A percentile compares a stretch with the other conserved stretches of the same genome.
phyloP scores from a whole-genome alignment of 1,140 invertebrate genomes.

The Oedothorax gibbosus region DNA sequence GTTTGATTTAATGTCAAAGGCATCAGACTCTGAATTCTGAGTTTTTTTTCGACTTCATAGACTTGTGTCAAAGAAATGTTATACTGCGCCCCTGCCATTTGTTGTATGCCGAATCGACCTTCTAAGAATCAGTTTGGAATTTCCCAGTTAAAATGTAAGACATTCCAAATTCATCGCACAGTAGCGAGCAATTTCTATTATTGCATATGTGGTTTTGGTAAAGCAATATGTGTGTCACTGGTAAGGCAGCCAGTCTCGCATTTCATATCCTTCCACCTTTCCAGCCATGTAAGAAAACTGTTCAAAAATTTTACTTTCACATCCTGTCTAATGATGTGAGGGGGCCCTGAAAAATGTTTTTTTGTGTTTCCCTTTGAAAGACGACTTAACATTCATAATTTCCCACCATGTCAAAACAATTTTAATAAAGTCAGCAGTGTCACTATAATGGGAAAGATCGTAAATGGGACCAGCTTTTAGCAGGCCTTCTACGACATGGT shows the following conservation, averaged over 20 bases:
- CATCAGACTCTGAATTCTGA: too few species aligned
- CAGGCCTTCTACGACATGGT: not conserved
- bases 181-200: not conserved
- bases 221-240: not conserved
- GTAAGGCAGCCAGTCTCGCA: not conserved
- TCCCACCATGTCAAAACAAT: not conserved
- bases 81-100: constrained; percentile 32
- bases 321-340: not conserved
- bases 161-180: not conserved
- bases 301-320: not conserved
- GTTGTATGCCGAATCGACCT: constrained; percentile 34
- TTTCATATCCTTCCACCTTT: not conserved
- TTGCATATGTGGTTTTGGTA: not conserved
- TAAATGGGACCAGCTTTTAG: not conserved
- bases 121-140: constrained; percentile 51
- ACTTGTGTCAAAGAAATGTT: constrained; percentile 40
- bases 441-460: not conserved
- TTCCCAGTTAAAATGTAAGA: constrained; percentile 28
- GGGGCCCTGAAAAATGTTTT: not conserved
- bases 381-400: not conserved
- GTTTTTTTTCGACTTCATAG: constrained; percentile 52
- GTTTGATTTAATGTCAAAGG: too few species aligned
- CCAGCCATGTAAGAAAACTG: not conserved
- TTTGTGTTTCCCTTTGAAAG: not conserved
- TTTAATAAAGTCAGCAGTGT: not conserved